phyloP scores from a whole-genome alignment of 2,797 vertebrate species.

The Philypnodon macrostomus region DNA sequence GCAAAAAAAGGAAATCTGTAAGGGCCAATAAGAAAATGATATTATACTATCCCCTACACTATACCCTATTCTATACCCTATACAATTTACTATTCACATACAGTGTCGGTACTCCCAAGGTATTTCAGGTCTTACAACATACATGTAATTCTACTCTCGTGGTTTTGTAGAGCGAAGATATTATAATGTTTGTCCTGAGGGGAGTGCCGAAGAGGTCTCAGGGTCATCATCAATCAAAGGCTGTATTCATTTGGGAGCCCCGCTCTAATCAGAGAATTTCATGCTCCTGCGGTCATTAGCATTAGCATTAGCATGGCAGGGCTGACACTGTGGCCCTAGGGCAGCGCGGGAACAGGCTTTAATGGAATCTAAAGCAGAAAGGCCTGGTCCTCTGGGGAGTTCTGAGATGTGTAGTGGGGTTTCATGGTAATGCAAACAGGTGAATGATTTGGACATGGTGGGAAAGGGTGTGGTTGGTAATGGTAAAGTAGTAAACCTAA shows the following conservation, averaged over 20 bases:
- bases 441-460: neutral
- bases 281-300: neutral
- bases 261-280: conserved; percentile 6
- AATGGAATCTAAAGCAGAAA: neutral
- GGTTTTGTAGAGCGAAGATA: neutral
- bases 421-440: neutral
- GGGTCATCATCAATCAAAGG: conserved; percentile 13
- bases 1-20: conserved; percentile 14
- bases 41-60: conserved; percentile 1
- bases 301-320: neutral
- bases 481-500: no score
- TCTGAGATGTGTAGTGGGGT: neutral
- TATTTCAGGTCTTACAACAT: no score
- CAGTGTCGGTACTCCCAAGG: no score
- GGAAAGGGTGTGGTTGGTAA: neutral
- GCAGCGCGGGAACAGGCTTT: neutral
- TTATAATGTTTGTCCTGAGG: neutral
- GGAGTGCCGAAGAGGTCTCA: conserved; percentile 7
- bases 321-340: neutral
- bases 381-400: conserved; percentile 2
- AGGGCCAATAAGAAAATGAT: conserved; percentile 3
- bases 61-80: conserved; percentile 1
- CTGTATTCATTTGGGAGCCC: neutral
- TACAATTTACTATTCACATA: no score
- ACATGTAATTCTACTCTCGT: conserved; percentile 9